A percentile compares a stretch with the other conserved stretches of the same genome.
These are phyloP conservation scores for Drosophila limbata DNA, from an alignment of 2,888 invertebrate genomes.

Conservation along the genomic window DNA sequence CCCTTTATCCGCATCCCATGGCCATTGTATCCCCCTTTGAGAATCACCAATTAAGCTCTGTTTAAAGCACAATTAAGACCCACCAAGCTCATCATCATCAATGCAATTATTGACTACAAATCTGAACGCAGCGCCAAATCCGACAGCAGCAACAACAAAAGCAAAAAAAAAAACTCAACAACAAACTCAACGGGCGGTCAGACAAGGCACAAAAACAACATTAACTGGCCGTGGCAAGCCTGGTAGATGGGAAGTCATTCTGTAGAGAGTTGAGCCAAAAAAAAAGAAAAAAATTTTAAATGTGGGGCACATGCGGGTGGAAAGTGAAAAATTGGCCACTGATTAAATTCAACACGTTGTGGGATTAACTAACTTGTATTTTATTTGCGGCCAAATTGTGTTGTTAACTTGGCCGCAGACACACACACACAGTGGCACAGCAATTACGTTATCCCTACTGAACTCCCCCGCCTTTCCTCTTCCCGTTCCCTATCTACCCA, in stretches of 20 bases:
- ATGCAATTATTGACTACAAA: conserved; percentile 79
- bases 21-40: conserved; percentile 27
- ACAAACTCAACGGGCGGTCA: conserved; percentile 51
- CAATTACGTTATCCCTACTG: conserved; percentile 59
- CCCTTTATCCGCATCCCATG: neutral
- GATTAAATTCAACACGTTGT: conserved; percentile 80
- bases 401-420: conserved; percentile 69
- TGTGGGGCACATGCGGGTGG: conserved; percentile 33
- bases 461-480: neutral
- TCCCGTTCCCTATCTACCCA: too few relatives aligned
- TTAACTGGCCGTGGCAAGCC: conserved; percentile 17
- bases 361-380: conserved; percentile 81
- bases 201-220: conserved; percentile 25
- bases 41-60: conserved; percentile 77
- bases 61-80: conserved; percentile 77
- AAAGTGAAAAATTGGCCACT: conserved; percentile 79
- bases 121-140: conserved; percentile 67
- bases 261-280: conserved; percentile 2
- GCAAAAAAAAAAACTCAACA: conserved; percentile 4
- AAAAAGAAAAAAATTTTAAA: neutral
- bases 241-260: neutral
- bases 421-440: conserved; percentile 44
- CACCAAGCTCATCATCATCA: conserved; percentile 66
- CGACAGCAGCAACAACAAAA: conserved; percentile 26
- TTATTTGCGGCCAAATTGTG: conserved; percentile 78